A percentile compares a stretch with the other conserved stretches of the same genome.
Evolutionary conservation across 2,113 vertebrate genomes (phyloP).

Genomic region (Polyodon spathula): DNA sequence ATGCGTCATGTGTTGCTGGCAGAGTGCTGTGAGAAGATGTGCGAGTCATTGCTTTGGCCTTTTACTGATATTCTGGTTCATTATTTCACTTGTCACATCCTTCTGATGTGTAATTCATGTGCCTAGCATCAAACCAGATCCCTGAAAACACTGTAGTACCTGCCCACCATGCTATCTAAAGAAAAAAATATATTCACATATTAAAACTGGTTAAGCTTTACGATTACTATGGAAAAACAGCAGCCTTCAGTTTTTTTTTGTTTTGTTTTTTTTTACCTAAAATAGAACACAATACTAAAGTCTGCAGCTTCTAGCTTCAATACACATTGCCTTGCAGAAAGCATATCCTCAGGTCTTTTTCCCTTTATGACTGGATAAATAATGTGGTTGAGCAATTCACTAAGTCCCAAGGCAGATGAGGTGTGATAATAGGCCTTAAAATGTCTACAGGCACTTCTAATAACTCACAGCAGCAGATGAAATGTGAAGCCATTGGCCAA

Average conservation of each 20-base stretch:
- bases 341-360: conserved; percentile 44
- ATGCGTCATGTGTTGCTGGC: background rate
- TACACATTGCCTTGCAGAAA: conserved; percentile 50
- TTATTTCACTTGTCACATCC: background rate
- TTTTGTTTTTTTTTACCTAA: conserved; percentile 7
- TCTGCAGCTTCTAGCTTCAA: conserved; percentile 39
- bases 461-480: conserved; percentile 23
- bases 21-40: background rate
- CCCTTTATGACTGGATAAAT: conserved; percentile 43
- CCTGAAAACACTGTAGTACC: too few species aligned
- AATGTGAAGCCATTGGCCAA: conserved; percentile 39
- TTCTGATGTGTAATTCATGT: background rate
- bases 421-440: too few species aligned
- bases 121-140: background rate
- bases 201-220: background rate
- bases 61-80: background rate
- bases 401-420: background rate
- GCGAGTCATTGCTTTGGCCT: background rate
- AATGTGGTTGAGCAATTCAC: conserved; percentile 16
- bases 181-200: background rate
- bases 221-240: background rate
- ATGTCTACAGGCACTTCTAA: conserved; percentile 37
- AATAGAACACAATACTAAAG: conserved; percentile 25
- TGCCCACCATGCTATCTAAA: background rate
- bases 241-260: background rate